A percentile compares a stretch with the other conserved stretches of the same genome.
Conservation (phyloP, 2,113 vertebrate species). For the Anhinga rufa region DNA sequence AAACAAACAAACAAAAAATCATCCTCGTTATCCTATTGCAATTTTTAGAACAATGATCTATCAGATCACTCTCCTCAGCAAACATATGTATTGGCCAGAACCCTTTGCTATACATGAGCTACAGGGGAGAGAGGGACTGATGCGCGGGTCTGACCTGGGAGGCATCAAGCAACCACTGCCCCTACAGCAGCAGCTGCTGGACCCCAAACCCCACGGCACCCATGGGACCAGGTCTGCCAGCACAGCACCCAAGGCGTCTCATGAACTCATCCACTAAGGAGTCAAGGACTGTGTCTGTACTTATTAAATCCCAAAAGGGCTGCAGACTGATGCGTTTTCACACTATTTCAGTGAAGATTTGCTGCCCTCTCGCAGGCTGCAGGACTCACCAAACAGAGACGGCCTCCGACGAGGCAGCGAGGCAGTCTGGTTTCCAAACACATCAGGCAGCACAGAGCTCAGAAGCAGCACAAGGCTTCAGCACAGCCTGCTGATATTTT, state of each 20-base stretch:
- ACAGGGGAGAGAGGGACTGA: too few relatives aligned
- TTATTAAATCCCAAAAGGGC: not conserved
- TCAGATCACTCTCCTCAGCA: not conserved
- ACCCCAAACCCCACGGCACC: not conserved
- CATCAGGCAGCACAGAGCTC: not conserved
- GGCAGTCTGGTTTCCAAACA: not conserved
- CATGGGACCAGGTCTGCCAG: rapidly evolving
- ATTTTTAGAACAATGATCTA: not conserved
- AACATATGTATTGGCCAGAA: not conserved
- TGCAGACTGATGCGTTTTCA: not conserved
- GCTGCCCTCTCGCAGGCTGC: not conserved
- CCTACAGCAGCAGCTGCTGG: not conserved
- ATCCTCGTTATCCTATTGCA: not conserved
- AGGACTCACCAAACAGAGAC: rapidly evolving
- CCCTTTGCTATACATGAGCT: too few relatives aligned
- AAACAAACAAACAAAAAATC: not conserved
- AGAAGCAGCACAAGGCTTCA: not conserved
- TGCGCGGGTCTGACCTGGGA: not conserved
- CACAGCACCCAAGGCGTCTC: not conserved
- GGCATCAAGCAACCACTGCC: not conserved
- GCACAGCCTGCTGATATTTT: not conserved
- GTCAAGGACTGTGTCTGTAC: not conserved
- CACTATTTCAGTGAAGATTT: not conserved
- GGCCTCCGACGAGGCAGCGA: not conserved
- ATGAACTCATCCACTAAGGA: rapidly evolving